These are phyloP conservation scores for Trinorchestia longiramus DNA, from an alignment of 1,140 invertebrate species.

Conservation along the genomic window DNA sequence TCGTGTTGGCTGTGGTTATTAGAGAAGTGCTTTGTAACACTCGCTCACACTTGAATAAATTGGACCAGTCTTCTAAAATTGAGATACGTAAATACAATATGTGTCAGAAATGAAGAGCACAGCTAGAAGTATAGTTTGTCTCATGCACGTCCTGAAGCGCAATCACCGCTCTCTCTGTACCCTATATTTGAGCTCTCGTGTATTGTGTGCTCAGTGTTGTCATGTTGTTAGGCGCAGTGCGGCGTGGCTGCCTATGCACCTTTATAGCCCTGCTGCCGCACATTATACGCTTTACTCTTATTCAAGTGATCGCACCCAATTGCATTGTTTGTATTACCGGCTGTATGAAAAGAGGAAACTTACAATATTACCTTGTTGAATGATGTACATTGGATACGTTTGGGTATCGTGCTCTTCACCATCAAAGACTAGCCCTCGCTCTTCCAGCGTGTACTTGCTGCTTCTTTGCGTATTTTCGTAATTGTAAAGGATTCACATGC, in stretches of 20 bases:
- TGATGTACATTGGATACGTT: background rate
- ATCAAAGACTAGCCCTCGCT: background rate
- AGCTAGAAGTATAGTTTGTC: background rate
- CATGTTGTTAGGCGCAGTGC: background rate
- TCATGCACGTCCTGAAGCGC: background rate
- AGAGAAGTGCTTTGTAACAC: background rate
- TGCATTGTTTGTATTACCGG: too few species aligned
- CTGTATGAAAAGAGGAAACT: too few species aligned
- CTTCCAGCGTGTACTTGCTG: background rate
- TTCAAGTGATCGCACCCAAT: background rate
- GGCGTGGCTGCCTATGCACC: background rate
- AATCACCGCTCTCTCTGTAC: background rate
- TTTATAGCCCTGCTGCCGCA: background rate
- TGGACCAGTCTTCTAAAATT: background rate
- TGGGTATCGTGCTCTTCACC: background rate
- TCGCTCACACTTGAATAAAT: background rate
- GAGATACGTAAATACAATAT: background rate
- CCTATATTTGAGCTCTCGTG: background rate
- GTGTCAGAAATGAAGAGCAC: background rate
- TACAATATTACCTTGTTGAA: background rate
- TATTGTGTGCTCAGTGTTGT: background rate
- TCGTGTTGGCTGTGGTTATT: background rate
- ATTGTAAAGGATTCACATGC: background rate
- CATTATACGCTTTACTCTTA: background rate
- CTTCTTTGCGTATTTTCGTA: background rate